Conservation (phyloP, 2,888 invertebrate species). For the Abrostola tripartita region DNA sequence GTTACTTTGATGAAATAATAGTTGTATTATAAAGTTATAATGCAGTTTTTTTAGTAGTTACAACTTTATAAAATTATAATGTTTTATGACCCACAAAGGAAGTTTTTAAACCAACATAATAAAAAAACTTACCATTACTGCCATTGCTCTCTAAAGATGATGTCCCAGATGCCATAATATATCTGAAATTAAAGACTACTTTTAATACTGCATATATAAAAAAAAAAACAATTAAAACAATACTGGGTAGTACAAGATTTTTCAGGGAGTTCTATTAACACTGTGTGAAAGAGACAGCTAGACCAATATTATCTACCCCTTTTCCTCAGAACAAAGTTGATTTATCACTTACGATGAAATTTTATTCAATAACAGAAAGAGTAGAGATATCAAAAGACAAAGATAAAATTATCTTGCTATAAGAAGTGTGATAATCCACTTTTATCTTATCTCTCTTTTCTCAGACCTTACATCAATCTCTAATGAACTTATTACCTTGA, state of each 20-base stretch:
- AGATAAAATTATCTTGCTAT: constrained; percentile 1
- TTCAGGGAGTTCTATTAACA: too few relatives aligned
- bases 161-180: constrained; percentile 93
- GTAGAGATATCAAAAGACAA: background rate
- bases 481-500: constrained; percentile 3
- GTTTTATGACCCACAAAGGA: too few relatives aligned
- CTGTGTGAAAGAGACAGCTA: too few relatives aligned
- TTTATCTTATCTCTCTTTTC: constrained; percentile 1
- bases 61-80: too few relatives aligned
- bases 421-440: background rate
- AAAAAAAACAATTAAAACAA: too few relatives aligned
- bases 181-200: constrained; percentile 68
- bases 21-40: too few relatives aligned
- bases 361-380: background rate
- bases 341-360: background rate
- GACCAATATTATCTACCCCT: background rate
- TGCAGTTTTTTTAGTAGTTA: too few relatives aligned
- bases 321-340: background rate
- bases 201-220: constrained; percentile 6
- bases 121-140: constrained; percentile 90
- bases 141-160: constrained; percentile 93
- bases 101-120: too few relatives aligned
- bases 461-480: constrained; percentile 1
- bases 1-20: too few relatives aligned
- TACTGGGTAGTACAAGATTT: too few relatives aligned